A percentile compares a stretch with the other conserved stretches of the same genome.
These are phyloP conservation scores for Labroides dimidiatus DNA, from an alignment of 2,797 vertebrate species.

Conservation along the genomic window DNA sequence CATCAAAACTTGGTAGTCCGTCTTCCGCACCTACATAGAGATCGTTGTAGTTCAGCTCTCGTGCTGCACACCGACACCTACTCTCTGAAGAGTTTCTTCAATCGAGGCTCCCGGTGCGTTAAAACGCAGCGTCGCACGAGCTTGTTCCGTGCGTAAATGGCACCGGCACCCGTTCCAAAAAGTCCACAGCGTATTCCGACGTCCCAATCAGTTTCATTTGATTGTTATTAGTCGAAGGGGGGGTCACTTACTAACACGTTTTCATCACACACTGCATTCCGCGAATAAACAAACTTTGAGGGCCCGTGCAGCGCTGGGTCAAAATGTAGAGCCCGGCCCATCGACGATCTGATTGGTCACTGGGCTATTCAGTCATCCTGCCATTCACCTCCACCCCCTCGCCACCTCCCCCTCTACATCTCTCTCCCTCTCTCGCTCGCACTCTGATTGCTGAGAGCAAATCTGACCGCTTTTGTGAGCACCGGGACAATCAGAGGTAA, in stretches of 20 bases:
- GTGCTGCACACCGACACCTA: conserved; percentile 67
- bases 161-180: conserved; percentile 70
- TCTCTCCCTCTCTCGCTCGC: conserved; percentile 44
- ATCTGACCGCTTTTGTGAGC: conserved; percentile 58
- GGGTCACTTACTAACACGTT: conserved; percentile 85
- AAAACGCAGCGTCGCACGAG: conserved; percentile 41
- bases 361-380: conserved; percentile 80
- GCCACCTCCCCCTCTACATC: conserved; percentile 29
- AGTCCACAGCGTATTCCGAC: conserved; percentile 79
- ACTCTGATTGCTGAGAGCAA: conserved; percentile 53
- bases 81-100: conserved; percentile 74
- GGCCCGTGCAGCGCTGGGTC: conserved; percentile 85
- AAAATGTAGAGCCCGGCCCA: conserved; percentile 82
- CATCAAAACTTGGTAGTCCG: conserved; percentile 52
- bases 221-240: conserved; percentile 78
- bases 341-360: conserved; percentile 80
- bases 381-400: conserved; percentile 61
- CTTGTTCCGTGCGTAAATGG: conserved; percentile 82
- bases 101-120: conserved; percentile 63
- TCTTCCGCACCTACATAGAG: conserved; percentile 61
- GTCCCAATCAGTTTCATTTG: conserved; percentile 82
- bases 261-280: conserved; percentile 87
- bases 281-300: conserved; percentile 91
- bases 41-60: conserved; percentile 70
- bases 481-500: conserved; percentile 56